These are phyloP conservation scores for Avahi laniger DNA, from an alignment of 2,797 vertebrate genomes.

Conservation along the genomic window DNA sequence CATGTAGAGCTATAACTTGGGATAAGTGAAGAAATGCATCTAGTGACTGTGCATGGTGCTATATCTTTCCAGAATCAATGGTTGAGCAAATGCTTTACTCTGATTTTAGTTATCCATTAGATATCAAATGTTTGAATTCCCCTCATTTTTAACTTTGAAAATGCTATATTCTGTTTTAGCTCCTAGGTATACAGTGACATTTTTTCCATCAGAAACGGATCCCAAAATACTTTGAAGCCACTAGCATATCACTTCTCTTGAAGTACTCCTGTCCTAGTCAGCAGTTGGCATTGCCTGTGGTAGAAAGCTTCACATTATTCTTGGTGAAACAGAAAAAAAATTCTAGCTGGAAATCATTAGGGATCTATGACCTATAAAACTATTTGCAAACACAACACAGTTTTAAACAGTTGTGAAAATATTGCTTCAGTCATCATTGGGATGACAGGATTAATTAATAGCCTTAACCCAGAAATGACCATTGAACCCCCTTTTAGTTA, in stretches of 20 bases:
- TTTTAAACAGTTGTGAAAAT: conserved; percentile 25
- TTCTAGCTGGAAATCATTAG: conserved; percentile 11
- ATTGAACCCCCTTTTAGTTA: background rate
- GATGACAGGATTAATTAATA: background rate
- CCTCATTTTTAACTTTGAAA: conserved; percentile 57
- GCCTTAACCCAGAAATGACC: background rate
- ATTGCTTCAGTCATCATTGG: background rate
- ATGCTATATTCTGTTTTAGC: conserved; percentile 20
- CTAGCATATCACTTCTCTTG: background rate
- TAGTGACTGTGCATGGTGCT: background rate
- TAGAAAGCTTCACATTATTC: conserved; percentile 3
- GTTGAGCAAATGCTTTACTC: background rate
- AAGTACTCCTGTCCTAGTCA: background rate
- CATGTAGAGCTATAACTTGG: background rate
- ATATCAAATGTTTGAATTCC: background rate
- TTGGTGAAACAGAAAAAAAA: background rate
- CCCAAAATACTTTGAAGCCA: background rate
- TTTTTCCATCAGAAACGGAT: background rate
- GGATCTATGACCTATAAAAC: background rate
- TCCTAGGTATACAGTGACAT: background rate
- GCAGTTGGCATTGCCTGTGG: conserved; percentile 23
- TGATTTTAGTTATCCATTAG: background rate
- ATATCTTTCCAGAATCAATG: background rate
- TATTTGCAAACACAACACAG: background rate
- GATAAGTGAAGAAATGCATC: background rate